Evolutionary conservation across 2,888 invertebrate species (phyloP), one percentile per base, ranked within the genome.

Genomic region (Oligia fasciuncula): DNA sequence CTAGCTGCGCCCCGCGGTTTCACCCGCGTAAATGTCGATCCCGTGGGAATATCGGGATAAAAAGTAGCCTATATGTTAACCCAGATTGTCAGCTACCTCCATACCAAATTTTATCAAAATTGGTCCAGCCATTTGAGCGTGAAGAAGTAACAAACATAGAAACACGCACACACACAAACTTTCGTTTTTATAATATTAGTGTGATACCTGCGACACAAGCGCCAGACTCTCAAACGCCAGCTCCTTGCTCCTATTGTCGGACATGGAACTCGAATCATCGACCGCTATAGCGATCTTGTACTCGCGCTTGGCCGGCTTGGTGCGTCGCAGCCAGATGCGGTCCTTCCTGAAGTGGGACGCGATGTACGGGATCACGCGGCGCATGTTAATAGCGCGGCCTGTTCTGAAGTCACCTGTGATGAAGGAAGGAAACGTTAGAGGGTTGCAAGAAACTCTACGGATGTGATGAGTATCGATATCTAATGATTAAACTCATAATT

Each of bases 331-430:
- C 99, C 99, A 99, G 91, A 99, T 99, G 94, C 99, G 99, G 94
- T 99, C 99, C 94, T 99, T 99, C 68, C 99, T 97, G 96, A 99
- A 99, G 94, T 99, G 99, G 83, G 99, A 99, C 35, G 99, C 99
- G 88, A 99, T 99, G 96, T 99, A 99, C 0, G 99, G 99, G 92
- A 99, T 99, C 76, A 99, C 98, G 93, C 97, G 95, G 69, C 99
- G 98, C 99, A 99, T 99, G 95, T 99, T 99, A 74, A 99, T 98
- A 13, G 99, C 97, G 83, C 99, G 98, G 0, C 99, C 99, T 0
- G 99, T 99, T 74, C 99, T 97, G 95, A 99, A 99, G 95, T 99
- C 99, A 40, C 99, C 99, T 95, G 98, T 19, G 11, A 57, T 63
- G 14, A 6, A 6, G 0, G 19, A 49, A 46, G 49, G 2, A 6